Conservation (phyloP, 2,113 vertebrate genomes). For the Lycaon pictus region DNA sequence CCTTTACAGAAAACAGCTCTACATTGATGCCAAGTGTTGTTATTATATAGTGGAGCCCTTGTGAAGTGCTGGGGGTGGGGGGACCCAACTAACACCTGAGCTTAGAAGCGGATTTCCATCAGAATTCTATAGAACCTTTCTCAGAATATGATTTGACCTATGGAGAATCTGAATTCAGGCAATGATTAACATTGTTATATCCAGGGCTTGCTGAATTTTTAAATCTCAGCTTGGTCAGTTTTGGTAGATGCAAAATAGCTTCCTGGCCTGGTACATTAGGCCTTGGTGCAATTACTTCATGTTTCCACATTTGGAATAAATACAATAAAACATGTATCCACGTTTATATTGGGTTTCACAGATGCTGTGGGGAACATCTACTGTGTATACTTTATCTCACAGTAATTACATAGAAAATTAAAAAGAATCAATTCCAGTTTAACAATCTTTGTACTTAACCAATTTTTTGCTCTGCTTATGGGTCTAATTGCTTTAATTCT, state of each 20-base stretch:
- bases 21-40: not conserved
- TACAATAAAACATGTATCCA: too few relatives aligned
- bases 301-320: too few relatives aligned
- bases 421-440: not conserved
- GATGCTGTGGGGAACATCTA: not conserved
- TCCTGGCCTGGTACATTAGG: not conserved
- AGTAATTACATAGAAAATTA: not conserved
- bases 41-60: not conserved
- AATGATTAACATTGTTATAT: not conserved
- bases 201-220: not conserved
- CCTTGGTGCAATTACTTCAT: not conserved
- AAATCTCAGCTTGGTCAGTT: not conserved
- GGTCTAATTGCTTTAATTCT: conserved; percentile 2
- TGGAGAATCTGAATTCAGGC: not conserved
- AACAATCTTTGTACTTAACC: not conserved
- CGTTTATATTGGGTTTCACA: not conserved
- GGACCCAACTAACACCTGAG: not conserved
- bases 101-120: not conserved
- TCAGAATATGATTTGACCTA: not conserved
- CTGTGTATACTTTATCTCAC: not conserved
- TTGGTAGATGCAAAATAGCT: not conserved
- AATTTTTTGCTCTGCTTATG: not conserved
- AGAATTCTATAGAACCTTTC: not conserved
- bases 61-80: not conserved
- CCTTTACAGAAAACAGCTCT: conserved; percentile 1